These are phyloP conservation scores for Rhamnusium bicolor DNA, from an alignment of 2,888 invertebrate species.

Conservation along the genomic window DNA sequence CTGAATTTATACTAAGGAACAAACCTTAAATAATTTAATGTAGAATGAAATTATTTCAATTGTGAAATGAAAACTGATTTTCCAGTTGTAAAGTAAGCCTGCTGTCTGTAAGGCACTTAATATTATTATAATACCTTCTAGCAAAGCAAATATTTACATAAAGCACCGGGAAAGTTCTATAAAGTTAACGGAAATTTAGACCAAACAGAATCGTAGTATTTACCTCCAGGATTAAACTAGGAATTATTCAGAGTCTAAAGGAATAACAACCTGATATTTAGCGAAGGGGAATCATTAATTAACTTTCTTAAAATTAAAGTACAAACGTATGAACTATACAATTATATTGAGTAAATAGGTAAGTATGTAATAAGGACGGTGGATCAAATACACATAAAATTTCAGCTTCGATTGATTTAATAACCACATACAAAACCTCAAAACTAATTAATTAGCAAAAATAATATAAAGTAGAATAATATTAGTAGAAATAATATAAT, in stretches of 20 bases:
- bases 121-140: slow-evolving; percentile 57
- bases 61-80: slow-evolving; percentile 31
- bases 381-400: not conserved
- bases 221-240: slow-evolving; percentile 40
- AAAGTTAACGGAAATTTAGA: slow-evolving; percentile 51
- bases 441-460: no score
- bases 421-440: no score
- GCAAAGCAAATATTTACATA: slow-evolving; percentile 54
- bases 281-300: slow-evolving; percentile 32
- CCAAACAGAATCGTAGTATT: slow-evolving; percentile 42
- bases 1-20: not conserved
- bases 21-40: slow-evolving; percentile 7
- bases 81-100: slow-evolving; percentile 8
- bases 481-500: no score
- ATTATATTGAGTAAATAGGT: not conserved
- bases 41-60: slow-evolving; percentile 22
- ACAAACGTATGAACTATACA: not conserved
- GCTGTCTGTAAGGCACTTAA: slow-evolving; percentile 49
- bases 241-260: slow-evolving; percentile 38
- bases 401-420: no score
- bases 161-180: slow-evolving; percentile 52
- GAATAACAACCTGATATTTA: slow-evolving; percentile 25
- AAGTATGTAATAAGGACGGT: not conserved
- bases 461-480: no score
- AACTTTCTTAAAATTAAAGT: slow-evolving; percentile 23